Evolutionary conservation across 2,113 vertebrate species (phyloP).

Genomic region (Rhombomys opimus): DNA sequence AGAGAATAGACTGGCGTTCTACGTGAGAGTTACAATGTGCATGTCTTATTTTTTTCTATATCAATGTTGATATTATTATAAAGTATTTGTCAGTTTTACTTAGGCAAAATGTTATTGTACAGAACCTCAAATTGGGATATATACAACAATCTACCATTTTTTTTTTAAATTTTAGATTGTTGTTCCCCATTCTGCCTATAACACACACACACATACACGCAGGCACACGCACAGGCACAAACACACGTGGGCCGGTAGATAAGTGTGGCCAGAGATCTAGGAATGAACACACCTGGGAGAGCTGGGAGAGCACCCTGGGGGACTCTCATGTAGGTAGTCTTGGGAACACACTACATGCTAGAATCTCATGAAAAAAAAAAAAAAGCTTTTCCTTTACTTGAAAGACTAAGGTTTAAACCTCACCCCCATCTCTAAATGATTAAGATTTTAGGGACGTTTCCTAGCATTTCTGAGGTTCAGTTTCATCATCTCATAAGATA

Average conservation of each 20-base stretch:
- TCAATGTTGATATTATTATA: neutral
- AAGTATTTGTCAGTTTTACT: neutral
- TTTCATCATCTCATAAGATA: neutral
- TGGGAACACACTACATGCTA: neutral
- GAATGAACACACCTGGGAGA: neutral
- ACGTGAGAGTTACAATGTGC: neutral
- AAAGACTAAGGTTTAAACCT: neutral
- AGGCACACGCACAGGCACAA: neutral
- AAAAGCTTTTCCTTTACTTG: neutral
- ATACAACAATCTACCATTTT: neutral
- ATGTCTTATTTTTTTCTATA: conserved; percentile 18
- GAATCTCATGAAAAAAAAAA: neutral
- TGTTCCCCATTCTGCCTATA: neutral
- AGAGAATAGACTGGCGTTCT: neutral
- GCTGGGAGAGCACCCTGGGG: neutral
- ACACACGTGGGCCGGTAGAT: neutral
- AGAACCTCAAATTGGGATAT: neutral
- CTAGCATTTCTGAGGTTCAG: neutral
- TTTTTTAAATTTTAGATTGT: neutral
- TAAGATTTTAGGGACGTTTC: neutral
- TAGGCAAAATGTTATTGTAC: neutral
- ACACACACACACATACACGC: neutral
- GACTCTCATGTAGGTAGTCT: neutral
- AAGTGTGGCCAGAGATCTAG: neutral
- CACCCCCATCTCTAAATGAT: neutral